phyloP scores from a whole-genome alignment of 2,113 vertebrate species.

The Phalacrocorax aristotelis region DNA sequence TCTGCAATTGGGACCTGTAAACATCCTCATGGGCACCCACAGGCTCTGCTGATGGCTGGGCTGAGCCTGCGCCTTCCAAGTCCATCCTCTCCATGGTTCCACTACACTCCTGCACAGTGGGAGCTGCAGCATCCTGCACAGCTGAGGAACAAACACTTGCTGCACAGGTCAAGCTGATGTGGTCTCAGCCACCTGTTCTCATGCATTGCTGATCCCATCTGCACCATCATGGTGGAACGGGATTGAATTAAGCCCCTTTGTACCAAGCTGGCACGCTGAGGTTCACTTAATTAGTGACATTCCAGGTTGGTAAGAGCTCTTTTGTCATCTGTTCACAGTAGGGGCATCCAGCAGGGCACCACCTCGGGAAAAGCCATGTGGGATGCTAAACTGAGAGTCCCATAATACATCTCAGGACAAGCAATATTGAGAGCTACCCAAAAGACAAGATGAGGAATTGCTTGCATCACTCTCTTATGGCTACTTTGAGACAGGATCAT shows the following conservation, averaged over 20 bases:
- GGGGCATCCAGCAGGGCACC: not conserved
- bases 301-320: too few relatives aligned
- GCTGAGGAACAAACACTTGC: fast-evolving
- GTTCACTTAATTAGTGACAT: not conserved
- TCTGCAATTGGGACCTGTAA: too few relatives aligned
- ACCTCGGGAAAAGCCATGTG: fast-evolving
- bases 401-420: fast-evolving
- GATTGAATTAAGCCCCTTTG: not conserved
- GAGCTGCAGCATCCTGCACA: not conserved
- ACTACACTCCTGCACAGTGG: fast-evolving
- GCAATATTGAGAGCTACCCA: not conserved
- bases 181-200: fast-evolving
- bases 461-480: not conserved
- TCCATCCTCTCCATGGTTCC: not conserved
- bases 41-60: not conserved
- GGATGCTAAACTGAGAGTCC: too few relatives aligned
- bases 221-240: not conserved
- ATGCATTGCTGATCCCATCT: not conserved
- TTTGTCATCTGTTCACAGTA: fast-evolving
- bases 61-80: not conserved
- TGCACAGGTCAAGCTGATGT: fast-evolving
- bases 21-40: fast-evolving
- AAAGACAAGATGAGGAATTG: not conserved
- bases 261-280: fast-evolving
- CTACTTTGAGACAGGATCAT: not conserved